Conservation (phyloP, 2,113 vertebrate genomes). For the Oryzias javanicus region DNA sequence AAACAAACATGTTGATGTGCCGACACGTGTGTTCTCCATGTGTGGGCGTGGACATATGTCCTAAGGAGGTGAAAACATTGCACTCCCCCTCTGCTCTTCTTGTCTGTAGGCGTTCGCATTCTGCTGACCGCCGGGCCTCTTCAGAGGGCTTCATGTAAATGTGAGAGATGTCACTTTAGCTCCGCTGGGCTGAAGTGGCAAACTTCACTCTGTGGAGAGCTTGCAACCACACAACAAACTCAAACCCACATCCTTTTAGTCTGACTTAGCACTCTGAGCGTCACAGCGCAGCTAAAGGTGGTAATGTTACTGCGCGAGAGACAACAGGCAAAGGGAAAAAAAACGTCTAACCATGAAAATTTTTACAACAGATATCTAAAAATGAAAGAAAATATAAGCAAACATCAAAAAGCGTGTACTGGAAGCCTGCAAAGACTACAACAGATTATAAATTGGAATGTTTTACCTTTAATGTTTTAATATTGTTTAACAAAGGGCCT, state of each 20-base stretch:
- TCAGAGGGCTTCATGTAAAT: constrained; percentile 38
- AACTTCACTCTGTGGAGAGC: constrained; percentile 28
- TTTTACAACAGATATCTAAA: no score
- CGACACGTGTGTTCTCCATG: constrained; percentile 8
- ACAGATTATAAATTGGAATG: no score
- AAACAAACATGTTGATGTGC: neutral
- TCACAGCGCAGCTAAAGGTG: no score
- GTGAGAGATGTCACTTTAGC: constrained; percentile 33
- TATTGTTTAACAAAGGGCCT: no score
- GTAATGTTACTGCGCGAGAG: no score
- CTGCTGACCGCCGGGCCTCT: constrained; percentile 27
- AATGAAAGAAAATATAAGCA: no score
- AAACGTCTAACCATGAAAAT: no score
- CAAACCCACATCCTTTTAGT: constrained; percentile 16
- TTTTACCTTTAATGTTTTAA: no score
- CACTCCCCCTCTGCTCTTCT: neutral
- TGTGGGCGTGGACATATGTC: constrained; percentile 32
- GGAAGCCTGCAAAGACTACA: no score
- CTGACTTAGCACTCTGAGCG: neutral
- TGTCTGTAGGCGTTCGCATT: constrained; percentile 23
- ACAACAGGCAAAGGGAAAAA: no score
- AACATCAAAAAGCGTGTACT: no score
- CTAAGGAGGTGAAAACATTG: constrained; percentile 17
- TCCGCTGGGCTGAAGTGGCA: constrained; percentile 17
- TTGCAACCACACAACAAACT: constrained; percentile 28